phyloP scores from a whole-genome alignment of 1,140 invertebrate species.

The Portunus trituberculatus region DNA sequence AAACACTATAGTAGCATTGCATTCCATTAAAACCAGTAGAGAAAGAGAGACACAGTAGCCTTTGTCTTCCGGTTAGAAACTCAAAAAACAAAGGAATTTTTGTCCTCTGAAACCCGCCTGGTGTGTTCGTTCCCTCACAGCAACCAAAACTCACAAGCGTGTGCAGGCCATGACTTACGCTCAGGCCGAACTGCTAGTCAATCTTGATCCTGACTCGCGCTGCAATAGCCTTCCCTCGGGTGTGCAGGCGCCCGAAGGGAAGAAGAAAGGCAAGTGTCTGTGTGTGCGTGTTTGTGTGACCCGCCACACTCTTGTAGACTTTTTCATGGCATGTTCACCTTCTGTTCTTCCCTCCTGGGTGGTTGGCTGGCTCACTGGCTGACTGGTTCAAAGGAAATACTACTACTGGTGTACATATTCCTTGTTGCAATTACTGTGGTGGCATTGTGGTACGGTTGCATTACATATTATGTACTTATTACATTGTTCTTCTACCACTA shows the following conservation, averaged over 20 bases:
- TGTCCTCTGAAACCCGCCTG: slow-evolving; percentile 33
- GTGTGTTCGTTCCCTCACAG: slow-evolving; percentile 68
- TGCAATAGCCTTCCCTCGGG: slow-evolving; percentile 76
- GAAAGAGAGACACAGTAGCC: too few species aligned
- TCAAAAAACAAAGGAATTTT: not conserved
- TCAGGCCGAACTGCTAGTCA: slow-evolving; percentile 77
- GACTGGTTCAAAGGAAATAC: too few species aligned
- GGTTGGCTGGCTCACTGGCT: too few species aligned
- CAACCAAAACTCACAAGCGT: slow-evolving; percentile 74
- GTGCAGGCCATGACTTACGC: slow-evolving; percentile 76
- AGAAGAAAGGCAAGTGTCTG: slow-evolving; percentile 72
- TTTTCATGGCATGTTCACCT: not conserved
- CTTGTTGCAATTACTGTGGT: too few species aligned
- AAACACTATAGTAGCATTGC: too few species aligned
- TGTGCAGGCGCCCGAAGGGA: slow-evolving; percentile 68
- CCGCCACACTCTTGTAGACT: not conserved
- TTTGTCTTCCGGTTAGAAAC: too few species aligned
- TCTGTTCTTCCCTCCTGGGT: too few species aligned
- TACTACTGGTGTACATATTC: too few species aligned
- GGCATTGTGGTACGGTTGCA: too few species aligned
- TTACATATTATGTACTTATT: too few species aligned
- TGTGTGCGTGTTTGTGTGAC: slow-evolving; percentile 25
- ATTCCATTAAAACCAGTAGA: too few species aligned
- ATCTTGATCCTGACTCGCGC: slow-evolving; percentile 75
- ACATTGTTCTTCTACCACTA: too few species aligned